phyloP scores from a whole-genome alignment of 1,140 invertebrate genomes.

The Musca vetustissima region DNA sequence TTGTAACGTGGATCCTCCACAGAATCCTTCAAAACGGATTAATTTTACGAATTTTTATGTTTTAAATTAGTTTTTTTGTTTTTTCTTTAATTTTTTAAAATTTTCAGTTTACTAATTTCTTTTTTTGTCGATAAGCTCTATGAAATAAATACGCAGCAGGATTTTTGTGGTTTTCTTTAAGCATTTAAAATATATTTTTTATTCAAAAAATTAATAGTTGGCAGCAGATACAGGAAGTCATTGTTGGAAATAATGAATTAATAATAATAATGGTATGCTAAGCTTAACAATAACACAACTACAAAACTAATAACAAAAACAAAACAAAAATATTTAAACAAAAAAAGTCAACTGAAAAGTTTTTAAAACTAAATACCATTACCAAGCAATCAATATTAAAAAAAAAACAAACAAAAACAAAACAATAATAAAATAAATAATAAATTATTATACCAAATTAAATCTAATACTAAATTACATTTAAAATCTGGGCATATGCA shows the following conservation, averaged over 20 bases:
- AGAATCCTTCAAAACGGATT: constrained; percentile 41
- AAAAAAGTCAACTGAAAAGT: neutral
- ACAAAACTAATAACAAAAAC: constrained; percentile 3
- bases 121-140: constrained; percentile 20
- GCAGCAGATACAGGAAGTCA: constrained; percentile 7
- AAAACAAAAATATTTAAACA: neutral
- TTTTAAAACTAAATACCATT: neutral
- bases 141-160: constrained; percentile 26
- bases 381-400: too few species aligned
- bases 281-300: neutral
- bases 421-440: too few species aligned
- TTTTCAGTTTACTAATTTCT: neutral
- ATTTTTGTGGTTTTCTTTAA: constrained; percentile 23
- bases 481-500: too few species aligned
- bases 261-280: constrained; percentile 6
- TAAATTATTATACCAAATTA: too few species aligned
- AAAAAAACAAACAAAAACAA: too few species aligned
- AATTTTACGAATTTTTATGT: neutral
- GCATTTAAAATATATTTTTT: constrained; percentile 12
- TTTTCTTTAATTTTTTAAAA: constrained; percentile 2
- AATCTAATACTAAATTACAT: too few species aligned
- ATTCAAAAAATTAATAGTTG: constrained; percentile 4
- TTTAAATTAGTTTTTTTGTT: constrained; percentile 31
- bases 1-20: constrained; percentile 53
- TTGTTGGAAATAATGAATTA: neutral